Base-by-base conservation (phyloP, 2,113 vertebrate species). In the Scartelaos histophorus region DNA sequence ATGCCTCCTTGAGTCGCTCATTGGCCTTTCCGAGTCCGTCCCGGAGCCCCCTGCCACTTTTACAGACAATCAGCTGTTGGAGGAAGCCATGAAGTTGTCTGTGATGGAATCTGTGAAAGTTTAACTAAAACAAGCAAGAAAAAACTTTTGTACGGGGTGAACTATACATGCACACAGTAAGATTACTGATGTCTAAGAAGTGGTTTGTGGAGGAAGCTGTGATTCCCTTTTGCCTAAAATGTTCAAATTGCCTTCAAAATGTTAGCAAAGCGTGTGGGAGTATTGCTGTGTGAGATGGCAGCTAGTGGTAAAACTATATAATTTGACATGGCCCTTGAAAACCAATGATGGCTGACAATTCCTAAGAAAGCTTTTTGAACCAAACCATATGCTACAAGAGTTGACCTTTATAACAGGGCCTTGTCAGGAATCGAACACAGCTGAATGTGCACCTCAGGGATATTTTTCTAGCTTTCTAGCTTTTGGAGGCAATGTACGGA, bases 1-100 rank as follows among this genome's bases (percentile, higher is more conserved):
- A 38, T 96, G 96, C 87, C 95, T 98, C 79, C 91, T 98, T 81
- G 98, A 99, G 87, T 97, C 98, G 1, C 93, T 99, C 71, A 93
- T 98, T 1, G 96, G 96, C 81, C 90, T 96, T 74, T 95, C 96
- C 0, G 97, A 99, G 90, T 95, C 96, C 0, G 86, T 95, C 66
- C 93, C 95, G 0, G 96, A 97, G 79, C 93, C 92, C 69, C 94
- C 95, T 0, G 89, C 93, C 56, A 94, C 95, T 72, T 96, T 97
- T 85, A 93, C 95, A 47, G 96, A 97, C 91, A 95, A 95, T 95
- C 97, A 96, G 46, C 91, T 96, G 89, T 92, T 98, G 80, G 97
- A 99, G 90, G 96, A 98, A 72, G 91, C 95, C 85, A 95, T 97
- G 88, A 95, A 94, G 24, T 92, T 94, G 0, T 95, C 97, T 0